phyloP scores from a whole-genome alignment of 1,140 invertebrate species.

The Drosophila hydei region DNA sequence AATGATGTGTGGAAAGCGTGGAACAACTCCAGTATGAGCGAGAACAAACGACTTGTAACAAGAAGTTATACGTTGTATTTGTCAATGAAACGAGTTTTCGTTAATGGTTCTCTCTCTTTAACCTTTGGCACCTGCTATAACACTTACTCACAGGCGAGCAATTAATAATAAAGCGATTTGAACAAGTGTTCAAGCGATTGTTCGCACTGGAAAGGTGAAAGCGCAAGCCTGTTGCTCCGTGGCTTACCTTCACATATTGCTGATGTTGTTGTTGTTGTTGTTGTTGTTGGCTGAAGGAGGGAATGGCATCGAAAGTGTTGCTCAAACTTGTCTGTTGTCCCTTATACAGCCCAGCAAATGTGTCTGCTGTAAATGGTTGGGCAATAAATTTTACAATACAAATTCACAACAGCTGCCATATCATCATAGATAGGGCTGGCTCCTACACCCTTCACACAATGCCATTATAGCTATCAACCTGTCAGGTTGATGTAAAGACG shows the following conservation, averaged over 20 bases:
- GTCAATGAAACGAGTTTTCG: not conserved
- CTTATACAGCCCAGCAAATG: not conserved
- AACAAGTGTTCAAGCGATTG: constrained; percentile 26
- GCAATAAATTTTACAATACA: not conserved
- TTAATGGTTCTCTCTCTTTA: not conserved
- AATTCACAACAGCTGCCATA: constrained; percentile 18
- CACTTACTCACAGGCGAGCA: not conserved
- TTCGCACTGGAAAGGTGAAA: constrained; percentile 47
- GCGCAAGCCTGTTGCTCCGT: constrained; percentile 4
- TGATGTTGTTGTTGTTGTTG: too few relatives aligned
- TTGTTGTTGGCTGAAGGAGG: not conserved
- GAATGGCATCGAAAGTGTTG: constrained; percentile 7
- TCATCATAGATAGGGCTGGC: constrained; percentile 3
- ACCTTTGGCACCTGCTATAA: constrained; percentile 3
- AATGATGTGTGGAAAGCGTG: too few relatives aligned
- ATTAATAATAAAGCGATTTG: constrained; percentile 20
- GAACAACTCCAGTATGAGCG: too few relatives aligned
- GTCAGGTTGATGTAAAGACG: constrained; percentile 12
- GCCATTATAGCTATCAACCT: constrained; percentile 67
- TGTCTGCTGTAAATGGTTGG: not conserved
- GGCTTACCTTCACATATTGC: constrained; percentile 10
- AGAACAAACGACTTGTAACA: too few relatives aligned
- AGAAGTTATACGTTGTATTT: too few relatives aligned
- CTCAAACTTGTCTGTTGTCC: not conserved
- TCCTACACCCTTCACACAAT: constrained; percentile 8